These are phyloP conservation scores for Halesus radiatus DNA, from an alignment of 1,140 invertebrate genomes.

Conservation along the genomic window DNA sequence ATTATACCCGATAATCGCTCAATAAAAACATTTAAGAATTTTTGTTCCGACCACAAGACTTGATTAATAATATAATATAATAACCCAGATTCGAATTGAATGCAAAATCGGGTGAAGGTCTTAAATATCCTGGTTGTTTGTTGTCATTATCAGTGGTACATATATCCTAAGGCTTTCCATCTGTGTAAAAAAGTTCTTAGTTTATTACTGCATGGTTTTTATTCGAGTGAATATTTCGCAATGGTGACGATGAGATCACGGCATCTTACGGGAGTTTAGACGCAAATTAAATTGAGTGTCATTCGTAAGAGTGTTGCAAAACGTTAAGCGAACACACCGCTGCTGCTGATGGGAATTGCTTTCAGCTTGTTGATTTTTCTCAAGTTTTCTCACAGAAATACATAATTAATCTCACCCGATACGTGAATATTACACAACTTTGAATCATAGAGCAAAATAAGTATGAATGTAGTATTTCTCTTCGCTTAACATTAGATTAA, in stretches of 20 bases:
- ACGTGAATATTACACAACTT: too few relatives aligned
- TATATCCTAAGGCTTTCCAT: slow-evolving; percentile 17
- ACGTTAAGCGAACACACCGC: not conserved
- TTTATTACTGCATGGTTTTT: slow-evolving; percentile 18
- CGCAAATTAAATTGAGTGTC: not conserved
- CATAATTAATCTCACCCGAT: too few relatives aligned
- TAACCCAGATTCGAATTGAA: slow-evolving; percentile 11
- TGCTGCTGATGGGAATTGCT: too few relatives aligned
- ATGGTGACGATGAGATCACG: slow-evolving; percentile 16
- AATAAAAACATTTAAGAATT: not conserved
- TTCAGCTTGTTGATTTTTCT: too few relatives aligned
- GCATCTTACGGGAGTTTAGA: not conserved
- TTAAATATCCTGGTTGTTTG: slow-evolving; percentile 12
- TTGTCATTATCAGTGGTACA: not conserved
- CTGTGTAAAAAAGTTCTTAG: not conserved
- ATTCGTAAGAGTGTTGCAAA: not conserved
- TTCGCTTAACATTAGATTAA: too few relatives aligned
- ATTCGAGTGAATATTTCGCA: slow-evolving; percentile 8
- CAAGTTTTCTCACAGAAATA: too few relatives aligned
- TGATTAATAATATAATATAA: not conserved
- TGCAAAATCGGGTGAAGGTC: slow-evolving; percentile 13
- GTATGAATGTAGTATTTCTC: too few relatives aligned
- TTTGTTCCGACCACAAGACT: not conserved
- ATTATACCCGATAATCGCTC: not conserved
- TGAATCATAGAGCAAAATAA: too few relatives aligned